These are phyloP conservation scores for Heliconius ethilla DNA, from an alignment of 2,888 invertebrate genomes.

Conservation along the genomic window DNA sequence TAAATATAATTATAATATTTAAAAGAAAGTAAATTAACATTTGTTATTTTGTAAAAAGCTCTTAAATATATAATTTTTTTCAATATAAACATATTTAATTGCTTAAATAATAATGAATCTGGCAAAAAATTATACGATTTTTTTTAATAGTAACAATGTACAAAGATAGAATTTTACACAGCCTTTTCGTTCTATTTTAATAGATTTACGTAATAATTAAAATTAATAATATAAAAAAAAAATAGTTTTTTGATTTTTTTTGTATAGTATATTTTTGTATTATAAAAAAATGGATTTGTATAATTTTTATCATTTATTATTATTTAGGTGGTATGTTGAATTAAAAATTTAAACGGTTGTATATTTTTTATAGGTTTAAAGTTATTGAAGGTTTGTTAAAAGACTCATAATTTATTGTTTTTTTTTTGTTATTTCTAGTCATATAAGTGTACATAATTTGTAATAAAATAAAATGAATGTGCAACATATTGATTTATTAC, in stretches of 20 bases:
- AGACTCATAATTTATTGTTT: slow-evolving; percentile 26
- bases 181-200: neutral
- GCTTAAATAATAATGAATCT: neutral
- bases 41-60: neutral
- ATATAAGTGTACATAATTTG: slow-evolving; percentile 18
- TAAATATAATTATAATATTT: neutral
- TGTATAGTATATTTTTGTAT: neutral
- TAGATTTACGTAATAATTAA: neutral
- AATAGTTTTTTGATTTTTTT: neutral
- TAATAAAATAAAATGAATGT: neutral
- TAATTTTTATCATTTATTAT: neutral
- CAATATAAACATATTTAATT: neutral
- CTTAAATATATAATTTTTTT: neutral
- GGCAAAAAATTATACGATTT: neutral
- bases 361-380: neutral
- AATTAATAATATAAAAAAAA: no score
- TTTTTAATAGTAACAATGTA: neutral
- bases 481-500: neutral
- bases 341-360: neutral
- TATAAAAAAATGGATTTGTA: neutral
- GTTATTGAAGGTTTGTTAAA: slow-evolving; percentile 19
- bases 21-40: neutral
- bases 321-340: neutral
- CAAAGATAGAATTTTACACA: slow-evolving; percentile 8
- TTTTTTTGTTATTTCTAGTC: slow-evolving; percentile 22